Evolutionary conservation across 2,797 vertebrate species (phyloP), one percentile per base, ranked within the genome.

Genomic region (Lindbergichthys nudifrons): DNA sequence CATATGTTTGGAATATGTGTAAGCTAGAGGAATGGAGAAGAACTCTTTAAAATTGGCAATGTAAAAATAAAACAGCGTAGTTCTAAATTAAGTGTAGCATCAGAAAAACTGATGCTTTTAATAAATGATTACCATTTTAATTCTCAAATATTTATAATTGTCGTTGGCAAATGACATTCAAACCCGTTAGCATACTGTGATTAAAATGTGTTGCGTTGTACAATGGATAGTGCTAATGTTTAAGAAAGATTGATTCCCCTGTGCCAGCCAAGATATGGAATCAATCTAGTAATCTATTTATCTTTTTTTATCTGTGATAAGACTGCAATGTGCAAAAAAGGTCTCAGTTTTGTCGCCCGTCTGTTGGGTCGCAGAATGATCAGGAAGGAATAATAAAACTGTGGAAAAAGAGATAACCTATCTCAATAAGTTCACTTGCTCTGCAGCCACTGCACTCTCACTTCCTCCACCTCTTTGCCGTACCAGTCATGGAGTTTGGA

Each of bases 401-500:
- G 32, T 50, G 39, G 48, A 48, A 75, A 50, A 70, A 52, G 3
- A 64, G 45, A 73, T 11, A 2, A 80, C 62, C 13, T 43, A 18
- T 42, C 65, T 57, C 46, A 13, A 9, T 62, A 8, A 46, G 18
- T 65, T 93, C 72, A 94, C 83, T 93, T 92, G 81, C 85, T 90
- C 87, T 96, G 84, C 66, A 94, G 92, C 98, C 98, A 99, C 77
- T 95, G 93, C 39, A 57, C 77, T 70, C 95, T 86, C 71, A 99
- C 90, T 2, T 92, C 94, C 10, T 93, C 88, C 70, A 99, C 94
- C 86, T 98, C 97, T 65, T 54, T 89, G 13, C 98, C 96, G 0
- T 97, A 99, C 89, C 90, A 93, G 79, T 96, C 92, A 0, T 99
- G 97, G 21, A 99, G 95, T 69, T 87, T 96, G 61, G 94, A 91